phyloP scores from a whole-genome alignment of 2,113 vertebrate genomes.

The Oreochromis aureus region DNA sequence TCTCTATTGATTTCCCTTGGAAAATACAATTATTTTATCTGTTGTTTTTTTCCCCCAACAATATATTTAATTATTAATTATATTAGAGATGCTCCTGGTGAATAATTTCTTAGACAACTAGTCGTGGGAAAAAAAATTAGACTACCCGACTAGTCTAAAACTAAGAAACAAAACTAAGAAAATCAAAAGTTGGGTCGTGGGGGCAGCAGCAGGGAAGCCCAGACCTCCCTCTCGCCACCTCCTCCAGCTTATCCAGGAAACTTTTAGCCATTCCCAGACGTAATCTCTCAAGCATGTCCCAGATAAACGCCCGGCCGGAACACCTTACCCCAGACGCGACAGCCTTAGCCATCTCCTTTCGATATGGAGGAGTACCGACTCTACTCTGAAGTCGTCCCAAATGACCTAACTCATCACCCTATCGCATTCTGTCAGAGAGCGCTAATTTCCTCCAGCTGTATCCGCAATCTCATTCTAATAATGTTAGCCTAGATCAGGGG shows the following conservation, averaged over 20 bases:
- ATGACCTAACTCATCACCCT: background rate
- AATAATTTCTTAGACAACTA: background rate
- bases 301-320: background rate
- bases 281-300: background rate
- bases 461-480: background rate
- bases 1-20: background rate
- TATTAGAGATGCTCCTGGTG: background rate
- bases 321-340: background rate
- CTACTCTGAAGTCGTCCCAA: background rate
- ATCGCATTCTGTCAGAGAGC: background rate
- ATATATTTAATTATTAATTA: background rate
- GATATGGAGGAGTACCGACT: background rate
- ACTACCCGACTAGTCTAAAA: background rate
- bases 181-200: background rate
- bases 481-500: background rate
- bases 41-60: accelerated
- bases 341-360: background rate
- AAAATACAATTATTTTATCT: background rate
- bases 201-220: background rate
- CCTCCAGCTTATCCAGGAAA: background rate
- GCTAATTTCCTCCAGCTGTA: background rate
- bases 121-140: background rate
- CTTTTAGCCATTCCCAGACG: background rate
- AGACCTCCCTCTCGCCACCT: background rate
- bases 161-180: background rate